Percentiles rank a stretch among this genome's conserved stretches.
These are phyloP conservation scores for Thymelicus acteon DNA, from an alignment of 2,888 invertebrate species.

Conservation along the genomic window DNA sequence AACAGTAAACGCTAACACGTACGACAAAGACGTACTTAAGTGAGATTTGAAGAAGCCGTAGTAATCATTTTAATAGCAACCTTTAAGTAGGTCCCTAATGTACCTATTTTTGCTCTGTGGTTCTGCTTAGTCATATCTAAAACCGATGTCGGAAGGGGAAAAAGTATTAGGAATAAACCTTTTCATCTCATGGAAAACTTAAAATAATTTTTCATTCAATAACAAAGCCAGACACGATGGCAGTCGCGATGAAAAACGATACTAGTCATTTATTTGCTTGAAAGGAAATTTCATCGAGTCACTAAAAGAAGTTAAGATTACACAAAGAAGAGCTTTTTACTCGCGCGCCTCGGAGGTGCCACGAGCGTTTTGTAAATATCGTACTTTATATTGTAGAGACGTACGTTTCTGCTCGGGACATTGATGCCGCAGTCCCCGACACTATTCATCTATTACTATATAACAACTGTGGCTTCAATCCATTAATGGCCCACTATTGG, in stretches of 20 bases:
- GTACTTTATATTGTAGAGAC: not conserved
- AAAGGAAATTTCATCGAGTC: not conserved
- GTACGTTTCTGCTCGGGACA: too few relatives aligned
- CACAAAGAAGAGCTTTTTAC: constrained; percentile 5
- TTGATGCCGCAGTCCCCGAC: too few relatives aligned
- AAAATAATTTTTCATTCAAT: constrained; percentile 20
- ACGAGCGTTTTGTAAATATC: not conserved
- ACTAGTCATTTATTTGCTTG: constrained; percentile 15
- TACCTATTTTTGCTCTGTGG: not conserved
- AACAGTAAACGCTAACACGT: too few relatives aligned
- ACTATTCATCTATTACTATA: too few relatives aligned
- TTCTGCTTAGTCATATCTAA: constrained; percentile 5
- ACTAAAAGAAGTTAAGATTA: constrained; percentile 2
- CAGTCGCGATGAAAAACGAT: constrained; percentile 9
- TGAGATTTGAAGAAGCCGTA: too few relatives aligned
- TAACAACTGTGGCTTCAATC: too few relatives aligned
- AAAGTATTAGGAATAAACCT: constrained; percentile 13
- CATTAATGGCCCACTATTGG: too few relatives aligned
- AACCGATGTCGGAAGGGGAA: not conserved
- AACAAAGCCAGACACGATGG: constrained; percentile 5
- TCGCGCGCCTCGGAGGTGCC: not conserved
- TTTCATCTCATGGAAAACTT: constrained; percentile 13
- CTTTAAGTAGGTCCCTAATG: not conserved
- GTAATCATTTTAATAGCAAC: too few relatives aligned
- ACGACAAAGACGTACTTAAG: too few relatives aligned